Base-by-base conservation (phyloP, 1,140 invertebrate genomes). In the Aradophagus sp. region DNA sequence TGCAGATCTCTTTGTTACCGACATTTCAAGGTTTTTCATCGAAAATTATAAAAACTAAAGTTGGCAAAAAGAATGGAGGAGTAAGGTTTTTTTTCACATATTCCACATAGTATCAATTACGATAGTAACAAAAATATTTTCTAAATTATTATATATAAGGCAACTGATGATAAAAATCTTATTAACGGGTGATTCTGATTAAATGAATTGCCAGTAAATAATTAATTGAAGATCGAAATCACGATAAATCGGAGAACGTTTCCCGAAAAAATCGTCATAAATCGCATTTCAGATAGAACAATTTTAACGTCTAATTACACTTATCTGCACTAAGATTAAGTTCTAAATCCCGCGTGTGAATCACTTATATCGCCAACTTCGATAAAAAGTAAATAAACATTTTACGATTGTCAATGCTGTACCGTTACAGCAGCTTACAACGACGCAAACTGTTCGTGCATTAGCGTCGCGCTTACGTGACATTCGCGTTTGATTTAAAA, bases 331-430 rank as follows among this genome's bases (percentile, higher is more conserved):
- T 59, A 47, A 47, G 19, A 52, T 50, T 50, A 44, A 62, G 58
- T 52, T 27, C 36, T 50, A 62, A 62, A 50, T 50, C 38, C 31
- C 13, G n/a, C 10, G 1, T 14, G 11, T 53, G 48, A 55, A 55
- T 65, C 59, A 53, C 11, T 8, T 27, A 42, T 10, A 17, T 26
- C 11, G 29, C 42, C 45, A 13, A n/a, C 8, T 20, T 1, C 12
- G 32, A 55, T 65, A 27, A 47, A 65, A 55, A 39, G 34, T 44
- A 32, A 47, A 55, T 65, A 38, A 63, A 53, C 39, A 63, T 63
- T 53, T 53, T 53, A 39, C 16, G 41, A 63, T 26, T 63, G 38
- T 52, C 29, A 63, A 53, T 63, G 47, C 45, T 53, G 16, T 47
- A 35, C 39, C 41, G 41, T 45, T 47, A 39, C 3, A 12, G 19